Percentiles rank a stretch among this genome's conserved stretches.
Evolutionary conservation across 2,888 invertebrate species (phyloP).

Genomic region (Isotomurus palustris): DNA sequence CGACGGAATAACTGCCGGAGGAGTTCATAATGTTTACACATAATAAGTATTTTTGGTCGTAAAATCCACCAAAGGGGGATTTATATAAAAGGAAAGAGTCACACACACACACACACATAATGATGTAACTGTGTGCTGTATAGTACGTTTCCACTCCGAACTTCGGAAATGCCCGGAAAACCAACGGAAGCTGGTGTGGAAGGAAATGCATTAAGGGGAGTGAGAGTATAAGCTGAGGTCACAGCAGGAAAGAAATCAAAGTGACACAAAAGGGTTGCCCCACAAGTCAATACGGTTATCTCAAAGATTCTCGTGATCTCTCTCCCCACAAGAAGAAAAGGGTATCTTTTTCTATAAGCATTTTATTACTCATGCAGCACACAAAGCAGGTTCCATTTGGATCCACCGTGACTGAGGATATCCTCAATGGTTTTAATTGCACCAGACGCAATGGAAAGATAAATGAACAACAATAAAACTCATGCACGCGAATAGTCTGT

Average conservation of each 20-base stretch:
- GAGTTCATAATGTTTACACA: constrained; percentile 20
- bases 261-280: constrained; percentile 34
- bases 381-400: not conserved
- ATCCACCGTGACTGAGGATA: not conserved
- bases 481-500: not conserved
- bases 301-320: constrained; percentile 5
- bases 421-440: constrained; percentile 6
- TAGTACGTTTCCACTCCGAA: no score
- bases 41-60: constrained; percentile 32
- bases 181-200: constrained; percentile 43
- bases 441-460: not conserved
- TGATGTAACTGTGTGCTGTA: no score
- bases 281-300: constrained; percentile 18
- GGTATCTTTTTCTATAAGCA: constrained; percentile 15
- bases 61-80: constrained; percentile 46
- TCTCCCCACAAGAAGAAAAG: constrained; percentile 5
- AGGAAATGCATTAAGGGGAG: constrained; percentile 46
- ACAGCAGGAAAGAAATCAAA: constrained; percentile 46
- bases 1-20: not conserved
- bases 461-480: not conserved
- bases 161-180: constrained; percentile 47
- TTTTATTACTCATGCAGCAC: constrained; percentile 6
- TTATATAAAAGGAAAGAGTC: constrained; percentile 38
- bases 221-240: constrained; percentile 44
- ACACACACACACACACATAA: no score